Percentiles rank a stretch among this genome's conserved stretches.
Conservation (phyloP, 2,113 vertebrate genomes). For the Hyla sarda region DNA sequence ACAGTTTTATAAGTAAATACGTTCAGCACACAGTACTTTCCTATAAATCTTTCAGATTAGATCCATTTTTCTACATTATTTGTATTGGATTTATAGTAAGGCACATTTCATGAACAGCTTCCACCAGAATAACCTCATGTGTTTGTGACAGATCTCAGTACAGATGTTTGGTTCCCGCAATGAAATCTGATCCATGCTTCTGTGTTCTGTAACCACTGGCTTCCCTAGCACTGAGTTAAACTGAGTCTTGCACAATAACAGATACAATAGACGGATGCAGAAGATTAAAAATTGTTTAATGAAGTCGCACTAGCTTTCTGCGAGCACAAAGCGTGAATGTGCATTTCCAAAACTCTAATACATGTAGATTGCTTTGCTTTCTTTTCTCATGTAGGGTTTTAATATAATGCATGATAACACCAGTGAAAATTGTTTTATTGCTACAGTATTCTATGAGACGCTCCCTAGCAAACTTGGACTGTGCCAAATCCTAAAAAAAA, state of each 20-base stretch:
- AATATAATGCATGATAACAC: background rate
- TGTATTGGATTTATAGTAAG: background rate
- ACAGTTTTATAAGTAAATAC: background rate
- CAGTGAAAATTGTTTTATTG: background rate
- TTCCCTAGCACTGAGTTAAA: background rate
- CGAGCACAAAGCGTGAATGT: background rate
- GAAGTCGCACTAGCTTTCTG: background rate
- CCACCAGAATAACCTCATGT: background rate
- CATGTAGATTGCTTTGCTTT: background rate
- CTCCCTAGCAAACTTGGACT: background rate
- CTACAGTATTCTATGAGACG: background rate
- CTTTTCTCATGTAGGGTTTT: background rate
- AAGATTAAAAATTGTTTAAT: constrained; percentile 11
- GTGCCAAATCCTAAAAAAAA: background rate
- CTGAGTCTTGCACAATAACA: background rate
- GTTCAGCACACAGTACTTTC: background rate
- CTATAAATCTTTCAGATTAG: background rate
- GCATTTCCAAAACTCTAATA: background rate
- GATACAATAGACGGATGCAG: background rate
- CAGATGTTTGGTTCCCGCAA: constrained; percentile 13
- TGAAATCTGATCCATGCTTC: constrained; percentile 9
- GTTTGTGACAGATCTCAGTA: constrained; percentile 9
- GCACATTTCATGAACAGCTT: background rate
- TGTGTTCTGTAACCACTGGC: background rate
- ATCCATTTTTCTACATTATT: background rate